Percentiles rank a stretch among this genome's conserved stretches.
Conservation (phyloP, 2,888 invertebrate species). For the Leptinotarsa rubiginosa region DNA sequence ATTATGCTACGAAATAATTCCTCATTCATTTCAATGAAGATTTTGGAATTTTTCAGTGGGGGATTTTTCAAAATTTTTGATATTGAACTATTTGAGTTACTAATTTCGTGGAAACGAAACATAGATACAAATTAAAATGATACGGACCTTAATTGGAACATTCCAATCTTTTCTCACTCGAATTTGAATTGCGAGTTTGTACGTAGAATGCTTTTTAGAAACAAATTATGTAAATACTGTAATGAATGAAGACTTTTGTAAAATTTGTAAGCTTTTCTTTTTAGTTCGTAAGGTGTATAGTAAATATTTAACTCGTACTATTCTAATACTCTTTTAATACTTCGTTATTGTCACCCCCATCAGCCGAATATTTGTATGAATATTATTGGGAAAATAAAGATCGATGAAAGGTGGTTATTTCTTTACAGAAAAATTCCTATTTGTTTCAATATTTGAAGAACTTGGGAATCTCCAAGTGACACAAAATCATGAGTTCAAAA, state of each 20-base stretch:
- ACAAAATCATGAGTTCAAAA: too few species aligned
- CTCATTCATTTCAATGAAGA: not conserved
- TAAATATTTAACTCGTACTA: conserved; percentile 47
- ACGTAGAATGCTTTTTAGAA: conserved; percentile 40
- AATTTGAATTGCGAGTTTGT: conserved; percentile 28
- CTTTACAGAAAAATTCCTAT: not conserved
- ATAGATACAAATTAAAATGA: not conserved
- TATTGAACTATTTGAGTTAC: too few species aligned
- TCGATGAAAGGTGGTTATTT: not conserved
- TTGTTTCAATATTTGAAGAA: too few species aligned
- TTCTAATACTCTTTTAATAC: conserved; percentile 53
- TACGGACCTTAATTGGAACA: conserved; percentile 14
- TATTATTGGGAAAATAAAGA: conserved; percentile 32
- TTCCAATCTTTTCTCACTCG: conserved; percentile 30
- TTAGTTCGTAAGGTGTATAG: conserved; percentile 46
- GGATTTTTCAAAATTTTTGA: too few species aligned
- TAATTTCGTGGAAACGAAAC: not conserved
- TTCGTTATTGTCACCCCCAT: conserved; percentile 38
- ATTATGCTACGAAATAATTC: conserved; percentile 42
- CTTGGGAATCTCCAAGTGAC: too few species aligned
- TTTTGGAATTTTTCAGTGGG: conserved; percentile 21
- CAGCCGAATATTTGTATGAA: conserved; percentile 35
- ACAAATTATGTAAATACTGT: conserved; percentile 44
- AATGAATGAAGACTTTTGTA: conserved; percentile 47
- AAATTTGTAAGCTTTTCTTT: conserved; percentile 48